Base-by-base conservation (phyloP, 2,113 vertebrate species). In the Gobius niger region DNA sequence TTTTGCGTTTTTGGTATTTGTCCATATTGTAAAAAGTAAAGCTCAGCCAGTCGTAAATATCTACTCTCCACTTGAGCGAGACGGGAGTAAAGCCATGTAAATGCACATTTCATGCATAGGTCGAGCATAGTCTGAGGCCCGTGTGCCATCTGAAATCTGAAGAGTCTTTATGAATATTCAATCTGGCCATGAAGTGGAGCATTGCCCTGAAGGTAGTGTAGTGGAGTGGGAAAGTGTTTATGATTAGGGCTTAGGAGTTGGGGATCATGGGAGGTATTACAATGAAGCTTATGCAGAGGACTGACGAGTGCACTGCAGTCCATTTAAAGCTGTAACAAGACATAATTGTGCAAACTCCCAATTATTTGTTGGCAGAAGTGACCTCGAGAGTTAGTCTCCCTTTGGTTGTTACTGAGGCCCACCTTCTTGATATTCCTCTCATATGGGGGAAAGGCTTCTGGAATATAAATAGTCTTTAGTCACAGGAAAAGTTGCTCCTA, bases 131-230 rank as follows among this genome's bases (percentile, higher is more conserved):
- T 71, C 72, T 5, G 74, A 81, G 65, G 77, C 63, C 65, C 57
- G n/a, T 60, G 76, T 84, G 79, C 82, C 84, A 76, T 76, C 65
- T 74, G 70, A 71, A 77, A 77, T 83, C 68, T 9, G 41, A 61
- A 52, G 68, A 76, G 75, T 80, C 72, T 84, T 83, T 73, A 88
- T 89, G 81, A 90, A 89, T 90, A 90, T 87, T 91, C 81, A 83
- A 83, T 86, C 62, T 42, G 9, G 67, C 76, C 72, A 56, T 74
- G 81, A 85, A 81, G 75, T 79, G 76, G 76, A 83, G 77, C 50
- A 34, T 47, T 82, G 85, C 67, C 83, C 88, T 74, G 59, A 76
- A 85, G 85, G 79, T 63, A 76, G 60, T 50, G 61, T 59, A 82
- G 82, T 72, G 70, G 63, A 84, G 68, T 73, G 76, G 77, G 49